Evolutionary conservation across 2,888 invertebrate genomes (phyloP).

Genomic region (Rotaria macrura): DNA sequence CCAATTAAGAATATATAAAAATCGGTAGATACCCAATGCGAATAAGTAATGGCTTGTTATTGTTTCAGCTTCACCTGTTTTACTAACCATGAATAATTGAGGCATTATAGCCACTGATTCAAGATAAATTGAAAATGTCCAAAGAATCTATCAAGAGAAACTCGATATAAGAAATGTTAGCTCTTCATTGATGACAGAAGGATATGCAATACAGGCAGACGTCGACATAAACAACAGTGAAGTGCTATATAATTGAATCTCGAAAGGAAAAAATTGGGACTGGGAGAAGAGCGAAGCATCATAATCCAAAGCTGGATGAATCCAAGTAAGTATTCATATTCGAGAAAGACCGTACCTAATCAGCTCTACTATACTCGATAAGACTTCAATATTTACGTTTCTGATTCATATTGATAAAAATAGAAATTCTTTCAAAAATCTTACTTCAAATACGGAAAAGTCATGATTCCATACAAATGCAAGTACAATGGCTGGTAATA

Average conservation of each 20-base stretch:
- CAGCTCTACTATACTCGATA: too few relatives aligned
- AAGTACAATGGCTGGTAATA: constrained; percentile 74
- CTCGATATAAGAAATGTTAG: too few relatives aligned
- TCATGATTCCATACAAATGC: constrained; percentile 87
- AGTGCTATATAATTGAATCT: too few relatives aligned
- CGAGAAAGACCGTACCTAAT: too few relatives aligned
- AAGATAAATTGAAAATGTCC: constrained; percentile 98
- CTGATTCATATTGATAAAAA: neutral
- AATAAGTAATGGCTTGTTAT: constrained; percentile 62
- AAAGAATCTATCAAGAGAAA: constrained; percentile 79
- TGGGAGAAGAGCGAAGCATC: too few relatives aligned
- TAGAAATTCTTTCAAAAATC: neutral
- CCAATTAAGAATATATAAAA: constrained; percentile 86
- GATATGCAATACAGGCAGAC: too few relatives aligned
- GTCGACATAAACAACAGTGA: too few relatives aligned
- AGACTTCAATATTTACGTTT: too few relatives aligned
- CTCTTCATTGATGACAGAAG: too few relatives aligned
- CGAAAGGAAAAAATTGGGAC: neutral
- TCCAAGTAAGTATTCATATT: too few relatives aligned
- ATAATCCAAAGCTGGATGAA: too few relatives aligned
- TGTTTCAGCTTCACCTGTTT: constrained; percentile 89
- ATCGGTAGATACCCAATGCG: constrained; percentile 55
- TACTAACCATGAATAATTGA: constrained; percentile 89
- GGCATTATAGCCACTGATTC: constrained; percentile 97
- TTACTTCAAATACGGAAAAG: constrained; percentile 78